These are phyloP conservation scores for Gallirallus australis DNA, from an alignment of 2,797 vertebrate genomes.

Conservation along the genomic window DNA sequence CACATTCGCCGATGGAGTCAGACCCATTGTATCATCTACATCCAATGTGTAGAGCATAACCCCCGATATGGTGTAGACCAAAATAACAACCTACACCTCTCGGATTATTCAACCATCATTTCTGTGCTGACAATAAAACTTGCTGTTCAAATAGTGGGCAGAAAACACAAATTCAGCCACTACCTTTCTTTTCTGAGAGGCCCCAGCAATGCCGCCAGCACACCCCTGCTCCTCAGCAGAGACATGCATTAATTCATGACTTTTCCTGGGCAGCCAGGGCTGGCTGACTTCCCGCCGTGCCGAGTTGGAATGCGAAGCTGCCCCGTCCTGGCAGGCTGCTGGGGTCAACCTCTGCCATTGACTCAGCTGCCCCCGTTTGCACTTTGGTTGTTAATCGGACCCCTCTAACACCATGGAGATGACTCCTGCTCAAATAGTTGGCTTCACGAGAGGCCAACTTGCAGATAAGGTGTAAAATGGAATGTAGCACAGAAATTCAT, in stretches of 20 bases:
- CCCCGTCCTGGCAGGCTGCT: slow-evolving; percentile 41
- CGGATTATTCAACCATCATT: not conserved
- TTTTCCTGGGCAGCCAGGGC: slow-evolving; percentile 35
- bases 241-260: not conserved
- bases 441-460: not conserved
- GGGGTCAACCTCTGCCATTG: slow-evolving; percentile 17
- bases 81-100: not conserved
- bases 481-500: not conserved
- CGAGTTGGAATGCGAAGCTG: not conserved
- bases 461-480: accelerated
- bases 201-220: not conserved
- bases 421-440: not conserved
- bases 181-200: not conserved
- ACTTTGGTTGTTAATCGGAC: not conserved
- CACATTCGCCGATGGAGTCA: not conserved
- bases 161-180: not conserved
- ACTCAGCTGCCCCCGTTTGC: slow-evolving; percentile 19
- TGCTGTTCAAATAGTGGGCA: not conserved
- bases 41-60: not conserved
- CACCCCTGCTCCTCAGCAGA: not conserved
- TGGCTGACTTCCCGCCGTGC: not conserved
- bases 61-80: not conserved
- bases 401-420: not conserved
- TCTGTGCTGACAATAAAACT: not conserved
- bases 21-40: not conserved